These are phyloP conservation scores for Nanorana parkeri DNA, from an alignment of 2,113 vertebrate species.

Conservation along the genomic window DNA sequence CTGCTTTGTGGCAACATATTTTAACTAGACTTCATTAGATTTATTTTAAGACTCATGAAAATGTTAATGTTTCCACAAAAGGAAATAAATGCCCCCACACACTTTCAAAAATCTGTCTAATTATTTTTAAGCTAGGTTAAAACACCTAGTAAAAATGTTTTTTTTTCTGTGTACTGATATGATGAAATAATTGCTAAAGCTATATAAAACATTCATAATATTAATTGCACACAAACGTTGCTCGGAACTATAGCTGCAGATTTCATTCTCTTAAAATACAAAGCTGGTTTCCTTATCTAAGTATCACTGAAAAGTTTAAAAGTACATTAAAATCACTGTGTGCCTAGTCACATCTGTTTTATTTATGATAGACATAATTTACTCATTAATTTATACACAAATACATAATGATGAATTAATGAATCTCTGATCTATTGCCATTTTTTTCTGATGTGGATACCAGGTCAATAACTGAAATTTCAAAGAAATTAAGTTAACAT, in stretches of 20 bases:
- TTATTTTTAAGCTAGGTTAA: conserved; percentile 47
- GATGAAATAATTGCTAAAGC: conserved; percentile 30
- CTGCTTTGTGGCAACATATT: conserved; percentile 33
- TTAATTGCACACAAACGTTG: conserved; percentile 47
- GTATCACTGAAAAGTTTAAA: conserved; percentile 43
- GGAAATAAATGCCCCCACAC: conserved; percentile 6
- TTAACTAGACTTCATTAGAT: conserved; percentile 33
- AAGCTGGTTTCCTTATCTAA: conserved; percentile 47
- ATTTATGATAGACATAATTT: conserved; percentile 53
- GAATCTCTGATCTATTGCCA: conserved; percentile 55
- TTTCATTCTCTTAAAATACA: conserved; percentile 30
- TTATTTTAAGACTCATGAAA: conserved; percentile 33
- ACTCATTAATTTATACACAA: conserved; percentile 55
- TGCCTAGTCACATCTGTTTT: conserved; percentile 29
- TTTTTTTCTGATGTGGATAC: conserved; percentile 36
- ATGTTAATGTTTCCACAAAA: conserved; percentile 35
- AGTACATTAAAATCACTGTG: conserved; percentile 32
- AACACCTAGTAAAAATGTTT: conserved; percentile 46
- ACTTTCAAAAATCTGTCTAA: conserved; percentile 4
- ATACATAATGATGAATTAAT: conserved; percentile 56
- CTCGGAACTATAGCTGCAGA: conserved; percentile 14
- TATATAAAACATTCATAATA: conserved; percentile 35
- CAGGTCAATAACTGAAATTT: conserved; percentile 52
- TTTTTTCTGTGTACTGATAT: conserved; percentile 28
- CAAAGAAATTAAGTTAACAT: conserved; percentile 53